These are phyloP conservation scores for Athetis lepigone DNA, from an alignment of 2,888 invertebrate genomes.

Conservation along the genomic window DNA sequence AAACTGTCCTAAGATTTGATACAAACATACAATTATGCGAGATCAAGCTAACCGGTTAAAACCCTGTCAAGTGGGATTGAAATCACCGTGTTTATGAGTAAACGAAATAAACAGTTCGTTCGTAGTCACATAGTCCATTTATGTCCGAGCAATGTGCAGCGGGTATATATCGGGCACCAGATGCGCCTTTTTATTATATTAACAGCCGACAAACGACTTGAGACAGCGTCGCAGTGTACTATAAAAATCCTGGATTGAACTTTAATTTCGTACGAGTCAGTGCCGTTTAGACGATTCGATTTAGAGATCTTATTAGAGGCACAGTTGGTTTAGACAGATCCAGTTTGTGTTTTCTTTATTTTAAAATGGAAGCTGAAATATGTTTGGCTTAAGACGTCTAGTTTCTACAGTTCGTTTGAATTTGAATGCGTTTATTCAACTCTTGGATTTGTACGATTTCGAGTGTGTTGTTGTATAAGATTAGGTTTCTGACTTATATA, in stretches of 20 bases:
- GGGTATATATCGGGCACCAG: constrained; percentile 39
- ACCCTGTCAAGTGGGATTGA: constrained; percentile 2
- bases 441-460: neutral
- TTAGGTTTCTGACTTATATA: too few relatives aligned
- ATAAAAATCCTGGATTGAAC: constrained; percentile 43
- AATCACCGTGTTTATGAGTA: constrained; percentile 44
- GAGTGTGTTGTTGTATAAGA: too few relatives aligned
- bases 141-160: constrained; percentile 63
- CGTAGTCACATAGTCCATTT: constrained; percentile 74
- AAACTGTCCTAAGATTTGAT: too few relatives aligned
- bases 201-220: constrained; percentile 61
- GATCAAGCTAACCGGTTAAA: neutral
- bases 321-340: constrained; percentile 42
- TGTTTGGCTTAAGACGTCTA: constrained; percentile 21
- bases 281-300: constrained; percentile 56
- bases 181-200: constrained; percentile 69
- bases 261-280: constrained; percentile 53
- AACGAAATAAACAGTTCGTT: constrained; percentile 68
- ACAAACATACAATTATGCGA: too few relatives aligned
- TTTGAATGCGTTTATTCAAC: constrained; percentile 20
- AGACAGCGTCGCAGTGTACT: constrained; percentile 47
- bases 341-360: constrained; percentile 35
- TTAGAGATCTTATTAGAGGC: constrained; percentile 50
- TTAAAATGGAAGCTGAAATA: constrained; percentile 21
- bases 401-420: constrained; percentile 4